A percentile compares a stretch with the other conserved stretches of the same genome.
phyloP scores from a whole-genome alignment of 2,888 invertebrate genomes.

The Hesperia comma region DNA sequence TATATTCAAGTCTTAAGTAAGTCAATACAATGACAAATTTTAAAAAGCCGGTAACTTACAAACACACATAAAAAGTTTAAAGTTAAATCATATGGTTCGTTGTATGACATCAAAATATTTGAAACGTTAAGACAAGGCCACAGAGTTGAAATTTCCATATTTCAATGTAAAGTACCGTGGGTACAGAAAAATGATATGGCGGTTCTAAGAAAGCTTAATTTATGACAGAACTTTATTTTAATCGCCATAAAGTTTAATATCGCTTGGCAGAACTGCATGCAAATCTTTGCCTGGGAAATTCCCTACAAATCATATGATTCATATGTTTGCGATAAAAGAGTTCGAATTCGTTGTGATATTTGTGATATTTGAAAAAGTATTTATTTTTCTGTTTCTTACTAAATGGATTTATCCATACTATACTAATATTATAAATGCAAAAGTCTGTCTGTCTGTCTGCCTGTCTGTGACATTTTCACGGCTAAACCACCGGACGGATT shows the following conservation, averaged over 20 bases:
- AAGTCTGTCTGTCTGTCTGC: no score
- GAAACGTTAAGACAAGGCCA: accelerated
- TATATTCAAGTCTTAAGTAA: background rate
- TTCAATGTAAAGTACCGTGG: constrained; percentile 22
- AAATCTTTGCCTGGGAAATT: background rate
- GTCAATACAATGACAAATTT: constrained; percentile 10
- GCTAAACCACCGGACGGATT: no score
- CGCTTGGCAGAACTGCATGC: background rate
- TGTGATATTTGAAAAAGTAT: background rate
- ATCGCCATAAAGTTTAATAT: background rate
- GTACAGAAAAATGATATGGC: background rate
- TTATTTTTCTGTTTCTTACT: no score
- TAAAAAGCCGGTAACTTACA: constrained; percentile 56
- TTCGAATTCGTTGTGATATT: background rate
- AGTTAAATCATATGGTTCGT: constrained; percentile 69
- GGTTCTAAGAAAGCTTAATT: background rate
- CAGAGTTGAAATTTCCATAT: constrained; percentile 44
- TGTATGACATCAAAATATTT: background rate
- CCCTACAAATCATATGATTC: constrained; percentile 6
- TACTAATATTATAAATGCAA: no score
- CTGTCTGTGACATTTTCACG: no score
- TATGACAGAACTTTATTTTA: background rate
- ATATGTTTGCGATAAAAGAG: background rate
- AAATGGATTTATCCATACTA: no score
- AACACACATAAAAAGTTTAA: constrained; percentile 60